Evolutionary conservation across 2,797 vertebrate genomes (phyloP), one percentile per base, ranked within the genome.

Genomic region (Lacerta bilineata): DNA sequence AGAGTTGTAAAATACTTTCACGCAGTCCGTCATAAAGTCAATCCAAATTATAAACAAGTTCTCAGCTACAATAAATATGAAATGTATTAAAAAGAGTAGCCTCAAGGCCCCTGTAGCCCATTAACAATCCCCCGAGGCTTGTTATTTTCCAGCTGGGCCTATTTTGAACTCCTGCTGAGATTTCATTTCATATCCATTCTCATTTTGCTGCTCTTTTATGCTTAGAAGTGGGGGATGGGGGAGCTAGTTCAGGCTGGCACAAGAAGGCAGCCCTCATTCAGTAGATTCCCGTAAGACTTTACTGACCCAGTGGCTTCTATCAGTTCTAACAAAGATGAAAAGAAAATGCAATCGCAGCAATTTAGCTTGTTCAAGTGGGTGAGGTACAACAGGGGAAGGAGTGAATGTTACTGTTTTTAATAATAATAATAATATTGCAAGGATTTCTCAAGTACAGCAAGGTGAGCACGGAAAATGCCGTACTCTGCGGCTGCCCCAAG

Each of bases 111-210:
- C 85, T 86, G 80, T 83, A 89, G 86, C 83, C 93, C 93, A 95
- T 95, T 95, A 95, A 39, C 55, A 71, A 79, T 92, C 93, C 29
- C 91, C 43, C 0, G 90, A 64, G 92, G 13, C 89, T 83, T 90
- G 20, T 92, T 88, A 90, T 90, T 74, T 3, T 75, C 77, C 93
- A 95, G 92, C 93, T 93, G 93, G 93, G 88, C 80, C 91, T 71
- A 11, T 90, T 91, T 83, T 61, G 85, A 79, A 9, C 82, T 84
- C 74, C 64, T 93, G 55, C 29, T 50, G 66, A 87, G 84, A 90
- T 61, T 50, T 88, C 0, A 0, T 79, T 84, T 91, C 64, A 5
- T 2, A 1, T 93, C 88, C 76, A 29, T 27, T 1, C 85, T 90
- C 72, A 15, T n/a, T 92, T 69, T 85, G 72, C 87, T 59, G 23